A percentile compares a stretch with the other conserved stretches of the same genome.
Evolutionary conservation across 2,888 invertebrate species (phyloP).

Genomic region (Philereme transversata): DNA sequence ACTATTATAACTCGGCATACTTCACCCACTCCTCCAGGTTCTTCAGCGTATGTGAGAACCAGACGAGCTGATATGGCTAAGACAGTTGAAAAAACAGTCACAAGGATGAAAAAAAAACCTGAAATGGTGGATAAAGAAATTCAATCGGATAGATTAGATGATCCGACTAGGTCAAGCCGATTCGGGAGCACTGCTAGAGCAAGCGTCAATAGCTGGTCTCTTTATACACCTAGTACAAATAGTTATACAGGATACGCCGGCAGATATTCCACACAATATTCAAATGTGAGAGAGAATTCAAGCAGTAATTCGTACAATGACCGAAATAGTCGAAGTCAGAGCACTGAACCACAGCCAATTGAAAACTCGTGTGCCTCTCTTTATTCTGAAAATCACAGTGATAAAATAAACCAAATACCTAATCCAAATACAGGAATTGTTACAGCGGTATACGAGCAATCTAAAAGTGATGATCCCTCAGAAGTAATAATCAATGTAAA

Average conservation of each 20-base stretch:
- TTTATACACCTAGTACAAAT: conserved; percentile 78
- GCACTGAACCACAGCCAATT: conserved; percentile 62
- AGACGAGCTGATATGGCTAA: conserved; percentile 89
- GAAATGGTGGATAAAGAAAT: conserved; percentile 88
- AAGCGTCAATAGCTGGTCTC: conserved; percentile 85
- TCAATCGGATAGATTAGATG: conserved; percentile 89
- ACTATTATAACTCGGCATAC: conserved; percentile 89
- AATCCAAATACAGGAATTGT: conserved; percentile 58
- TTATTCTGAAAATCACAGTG: conserved; percentile 49
- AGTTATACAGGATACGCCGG: conserved; percentile 77
- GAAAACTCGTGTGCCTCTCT: conserved; percentile 52
- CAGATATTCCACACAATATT: conserved; percentile 75
- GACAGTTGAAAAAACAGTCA: conserved; percentile 88
- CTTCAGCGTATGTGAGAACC: conserved; percentile 85
- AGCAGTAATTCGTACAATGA: conserved; percentile 56
- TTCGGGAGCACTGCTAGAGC: conserved; percentile 85
- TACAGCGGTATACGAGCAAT: conserved; percentile 61
- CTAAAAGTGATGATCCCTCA: conserved; percentile 69
- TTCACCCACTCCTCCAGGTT: conserved; percentile 90
- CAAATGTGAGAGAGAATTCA: conserved; percentile 65
- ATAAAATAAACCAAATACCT: conserved; percentile 43
- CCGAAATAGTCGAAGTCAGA: conserved; percentile 68
- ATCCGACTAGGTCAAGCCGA: conserved; percentile 86
- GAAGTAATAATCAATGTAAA: conserved; percentile 77
- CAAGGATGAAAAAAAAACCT: conserved; percentile 81